phyloP scores from a whole-genome alignment of 2,888 invertebrate species.

The Eilema sororculum region DNA sequence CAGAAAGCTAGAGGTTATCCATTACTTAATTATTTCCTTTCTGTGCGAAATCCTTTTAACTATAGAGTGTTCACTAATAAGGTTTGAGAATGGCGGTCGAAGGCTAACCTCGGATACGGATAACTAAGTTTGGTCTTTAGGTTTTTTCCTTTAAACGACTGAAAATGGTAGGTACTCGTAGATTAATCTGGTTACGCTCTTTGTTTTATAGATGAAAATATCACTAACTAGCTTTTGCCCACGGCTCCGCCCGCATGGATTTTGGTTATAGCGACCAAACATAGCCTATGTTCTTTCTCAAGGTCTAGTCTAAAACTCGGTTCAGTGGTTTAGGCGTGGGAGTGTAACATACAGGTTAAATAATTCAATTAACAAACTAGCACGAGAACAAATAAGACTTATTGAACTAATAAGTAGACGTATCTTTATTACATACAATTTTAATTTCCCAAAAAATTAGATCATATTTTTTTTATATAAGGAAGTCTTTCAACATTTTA shows the following conservation, averaged over 20 bases:
- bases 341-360: too few species aligned
- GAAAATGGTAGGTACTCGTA: not conserved
- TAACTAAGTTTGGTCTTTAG: not conserved
- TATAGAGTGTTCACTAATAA: constrained; percentile 1
- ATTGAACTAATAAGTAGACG: too few species aligned
- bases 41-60: constrained; percentile 1
- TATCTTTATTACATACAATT: not conserved
- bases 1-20: not conserved
- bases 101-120: not conserved
- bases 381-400: too few species aligned
- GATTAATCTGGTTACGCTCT: not conserved
- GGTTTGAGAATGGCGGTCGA: not conserved
- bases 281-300: too few species aligned
- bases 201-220: not conserved
- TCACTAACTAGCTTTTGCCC: too few species aligned
- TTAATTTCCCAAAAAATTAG: not conserved
- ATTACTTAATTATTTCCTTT: not conserved
- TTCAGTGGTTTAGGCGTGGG: too few species aligned
- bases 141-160: not conserved
- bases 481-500: not conserved
- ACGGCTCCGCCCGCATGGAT: too few species aligned
- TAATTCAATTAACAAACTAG: too few species aligned
- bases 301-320: too few species aligned
- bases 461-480: too few species aligned
- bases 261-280: too few species aligned